phyloP scores from a whole-genome alignment of 2,113 vertebrate species.

The Phocoena phocoena region DNA sequence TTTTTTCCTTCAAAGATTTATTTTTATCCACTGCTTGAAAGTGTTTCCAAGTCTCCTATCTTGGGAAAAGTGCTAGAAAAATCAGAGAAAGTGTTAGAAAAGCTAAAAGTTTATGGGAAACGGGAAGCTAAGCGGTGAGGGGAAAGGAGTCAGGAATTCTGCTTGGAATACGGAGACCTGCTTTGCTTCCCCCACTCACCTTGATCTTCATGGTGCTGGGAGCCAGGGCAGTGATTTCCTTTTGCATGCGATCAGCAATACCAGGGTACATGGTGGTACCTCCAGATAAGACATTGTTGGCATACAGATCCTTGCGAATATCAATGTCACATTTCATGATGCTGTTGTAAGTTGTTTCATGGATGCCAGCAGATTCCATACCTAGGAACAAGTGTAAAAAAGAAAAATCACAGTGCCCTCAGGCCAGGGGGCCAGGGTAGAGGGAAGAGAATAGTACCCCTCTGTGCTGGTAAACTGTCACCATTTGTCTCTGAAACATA shows the following conservation, averaged over 20 bases:
- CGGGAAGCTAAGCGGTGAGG: not conserved
- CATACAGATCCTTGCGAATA: slow-evolving; percentile 96
- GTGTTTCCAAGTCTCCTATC: not conserved
- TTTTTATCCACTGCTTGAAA: slow-evolving; percentile 43
- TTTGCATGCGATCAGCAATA: slow-evolving; percentile 96
- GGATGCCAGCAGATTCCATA: slow-evolving; percentile 96
- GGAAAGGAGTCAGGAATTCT: not conserved
- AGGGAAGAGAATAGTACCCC: not conserved
- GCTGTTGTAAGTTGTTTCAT: slow-evolving; percentile 96
- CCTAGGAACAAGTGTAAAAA: slow-evolving; percentile 79
- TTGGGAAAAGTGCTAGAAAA: slow-evolving; percentile 3
- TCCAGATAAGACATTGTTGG: slow-evolving; percentile 94
- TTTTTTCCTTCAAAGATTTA: not conserved
- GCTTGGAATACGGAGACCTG: not conserved
- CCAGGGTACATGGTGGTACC: slow-evolving; percentile 97
- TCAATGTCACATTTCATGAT: slow-evolving; percentile 98
- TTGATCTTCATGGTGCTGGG: slow-evolving; percentile 98
- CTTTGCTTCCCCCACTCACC: slow-evolving; percentile 66
- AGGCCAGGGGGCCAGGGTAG: not conserved
- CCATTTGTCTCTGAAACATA: slow-evolving; percentile 74
- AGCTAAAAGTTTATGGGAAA: not conserved
- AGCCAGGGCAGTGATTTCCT: slow-evolving; percentile 95
- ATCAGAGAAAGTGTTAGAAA: not conserved
- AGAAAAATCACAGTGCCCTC: not conserved
- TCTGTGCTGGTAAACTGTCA: not conserved